Conservation (phyloP, 2,888 invertebrate genomes). For the Meteorus colon region DNA sequence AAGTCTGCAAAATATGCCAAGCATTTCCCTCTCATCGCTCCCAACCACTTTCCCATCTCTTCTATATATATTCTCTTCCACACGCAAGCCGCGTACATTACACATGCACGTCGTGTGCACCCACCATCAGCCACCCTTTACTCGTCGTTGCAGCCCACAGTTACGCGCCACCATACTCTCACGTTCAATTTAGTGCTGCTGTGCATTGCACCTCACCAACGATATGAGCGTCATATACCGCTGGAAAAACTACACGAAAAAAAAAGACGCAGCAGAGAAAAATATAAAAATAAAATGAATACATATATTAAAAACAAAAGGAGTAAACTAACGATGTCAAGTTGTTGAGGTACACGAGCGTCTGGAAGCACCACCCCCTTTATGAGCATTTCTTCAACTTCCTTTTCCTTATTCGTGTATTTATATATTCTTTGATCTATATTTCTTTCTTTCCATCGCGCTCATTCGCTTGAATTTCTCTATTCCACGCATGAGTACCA, state of each 20-base stretch:
- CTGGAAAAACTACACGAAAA: neutral
- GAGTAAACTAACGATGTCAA: constrained; percentile 25
- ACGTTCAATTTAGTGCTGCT: constrained; percentile 43
- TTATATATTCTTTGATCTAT: constrained; percentile 24
- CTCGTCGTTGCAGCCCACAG: constrained; percentile 34
- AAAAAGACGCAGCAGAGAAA: neutral
- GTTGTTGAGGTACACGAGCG: constrained; percentile 29
- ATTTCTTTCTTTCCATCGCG: constrained; percentile 1
- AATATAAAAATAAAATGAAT: constrained; percentile 2
- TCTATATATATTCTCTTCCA: neutral
- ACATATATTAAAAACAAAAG: constrained; percentile 6
- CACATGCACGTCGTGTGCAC: constrained; percentile 46
- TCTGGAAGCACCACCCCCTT: neutral
- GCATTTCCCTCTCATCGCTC: constrained; percentile 7
- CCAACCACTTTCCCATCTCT: neutral
- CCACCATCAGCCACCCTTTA: constrained; percentile 38
- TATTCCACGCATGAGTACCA: constrained; percentile 26
- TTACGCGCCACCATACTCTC: constrained; percentile 27
- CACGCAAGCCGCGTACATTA: constrained; percentile 39
- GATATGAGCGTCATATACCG: constrained; percentile 3
- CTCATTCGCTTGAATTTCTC: neutral
- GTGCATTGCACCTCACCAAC: constrained; percentile 37
- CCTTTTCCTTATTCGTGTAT: constrained; percentile 9
- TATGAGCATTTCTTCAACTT: constrained; percentile 33
- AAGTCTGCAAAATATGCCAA: neutral